Conservation (phyloP, 2,113 vertebrate species). For the Actinemys pallida region DNA sequence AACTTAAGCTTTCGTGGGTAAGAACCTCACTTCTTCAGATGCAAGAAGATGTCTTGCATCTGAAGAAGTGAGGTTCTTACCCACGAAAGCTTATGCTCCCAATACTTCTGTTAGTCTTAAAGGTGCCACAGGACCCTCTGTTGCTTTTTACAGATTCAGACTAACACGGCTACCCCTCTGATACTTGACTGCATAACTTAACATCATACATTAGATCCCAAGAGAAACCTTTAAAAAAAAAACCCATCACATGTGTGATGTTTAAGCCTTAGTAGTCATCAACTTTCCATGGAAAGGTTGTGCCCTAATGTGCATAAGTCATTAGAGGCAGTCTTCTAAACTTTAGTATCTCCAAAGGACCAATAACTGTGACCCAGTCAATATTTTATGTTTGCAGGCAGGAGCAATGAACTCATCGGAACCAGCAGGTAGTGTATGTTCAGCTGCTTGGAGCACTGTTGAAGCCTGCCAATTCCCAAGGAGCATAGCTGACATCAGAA, state of each 20-base stretch:
- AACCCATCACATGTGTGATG: not conserved
- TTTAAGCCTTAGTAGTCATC: slow-evolving; percentile 21
- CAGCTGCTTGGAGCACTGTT: slow-evolving; percentile 19
- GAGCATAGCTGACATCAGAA: slow-evolving; percentile 24
- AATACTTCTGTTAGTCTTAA: no score
- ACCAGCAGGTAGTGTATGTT: slow-evolving; percentile 55
- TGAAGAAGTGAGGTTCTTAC: no score
- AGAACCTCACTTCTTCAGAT: no score
- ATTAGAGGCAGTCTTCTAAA: slow-evolving; percentile 25
- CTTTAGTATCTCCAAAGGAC: slow-evolving; percentile 55
- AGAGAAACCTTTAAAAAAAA: slow-evolving; percentile 11
- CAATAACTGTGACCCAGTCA: slow-evolving; percentile 12
- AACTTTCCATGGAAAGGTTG: slow-evolving; percentile 42
- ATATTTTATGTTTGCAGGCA: slow-evolving; percentile 38
- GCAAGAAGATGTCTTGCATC: no score
- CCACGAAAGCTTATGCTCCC: no score
- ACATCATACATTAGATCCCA: not conserved
- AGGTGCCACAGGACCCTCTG: no score
- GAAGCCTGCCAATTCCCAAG: not conserved
- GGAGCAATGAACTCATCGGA: slow-evolving; percentile 34
- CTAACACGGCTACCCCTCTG: no score
- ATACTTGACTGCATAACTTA: slow-evolving; percentile 13
- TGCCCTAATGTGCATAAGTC: not conserved
- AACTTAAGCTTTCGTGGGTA: no score
- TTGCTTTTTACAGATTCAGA: no score